phyloP scores from a whole-genome alignment of 1,140 invertebrate species.

The Drosophila parabipectinata region DNA sequence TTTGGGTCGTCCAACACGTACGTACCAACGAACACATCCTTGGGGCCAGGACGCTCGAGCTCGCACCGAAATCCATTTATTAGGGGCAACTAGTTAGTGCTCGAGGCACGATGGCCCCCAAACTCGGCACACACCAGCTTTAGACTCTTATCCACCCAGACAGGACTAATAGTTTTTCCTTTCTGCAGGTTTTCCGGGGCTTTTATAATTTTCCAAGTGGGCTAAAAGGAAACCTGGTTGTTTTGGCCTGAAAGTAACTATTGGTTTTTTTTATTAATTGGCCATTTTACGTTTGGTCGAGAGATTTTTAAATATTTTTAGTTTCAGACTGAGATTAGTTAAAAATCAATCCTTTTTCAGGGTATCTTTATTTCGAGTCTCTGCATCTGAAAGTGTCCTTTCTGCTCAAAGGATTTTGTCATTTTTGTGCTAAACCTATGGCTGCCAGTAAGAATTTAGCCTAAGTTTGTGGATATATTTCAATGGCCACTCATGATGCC shows the following conservation, averaged over 20 bases:
- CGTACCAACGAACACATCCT: constrained; percentile 20
- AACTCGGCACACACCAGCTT: background rate
- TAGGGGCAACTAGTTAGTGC: constrained; percentile 58
- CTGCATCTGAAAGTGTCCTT: background rate
- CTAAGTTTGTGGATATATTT: constrained; percentile 58
- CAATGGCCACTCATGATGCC: constrained; percentile 44
- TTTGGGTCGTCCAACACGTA: constrained; percentile 9
- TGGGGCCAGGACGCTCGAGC: background rate
- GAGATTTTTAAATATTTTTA: background rate
- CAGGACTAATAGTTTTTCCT: constrained; percentile 55
- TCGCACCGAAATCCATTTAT: constrained; percentile 58
- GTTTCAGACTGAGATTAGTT: too few relatives aligned
- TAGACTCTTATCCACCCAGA: background rate
- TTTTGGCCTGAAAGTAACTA: background rate
- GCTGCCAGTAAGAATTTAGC: constrained; percentile 49
- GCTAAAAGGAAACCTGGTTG: background rate
- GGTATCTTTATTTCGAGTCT: background rate
- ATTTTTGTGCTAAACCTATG: constrained; percentile 48
- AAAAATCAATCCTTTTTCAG: background rate
- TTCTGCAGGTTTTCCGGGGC: constrained; percentile 13
- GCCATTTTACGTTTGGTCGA: background rate
- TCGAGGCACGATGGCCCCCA: constrained; percentile 6
- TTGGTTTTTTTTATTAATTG: background rate
- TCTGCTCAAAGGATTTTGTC: constrained; percentile 24
- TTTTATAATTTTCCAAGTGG: constrained; percentile 19